Evolutionary conservation across 53 echinoderm and acorn worm genomes (phyloP), one percentile per base, ranked within the genome.

Genomic region (Temnopleurus reevesii): DNA sequence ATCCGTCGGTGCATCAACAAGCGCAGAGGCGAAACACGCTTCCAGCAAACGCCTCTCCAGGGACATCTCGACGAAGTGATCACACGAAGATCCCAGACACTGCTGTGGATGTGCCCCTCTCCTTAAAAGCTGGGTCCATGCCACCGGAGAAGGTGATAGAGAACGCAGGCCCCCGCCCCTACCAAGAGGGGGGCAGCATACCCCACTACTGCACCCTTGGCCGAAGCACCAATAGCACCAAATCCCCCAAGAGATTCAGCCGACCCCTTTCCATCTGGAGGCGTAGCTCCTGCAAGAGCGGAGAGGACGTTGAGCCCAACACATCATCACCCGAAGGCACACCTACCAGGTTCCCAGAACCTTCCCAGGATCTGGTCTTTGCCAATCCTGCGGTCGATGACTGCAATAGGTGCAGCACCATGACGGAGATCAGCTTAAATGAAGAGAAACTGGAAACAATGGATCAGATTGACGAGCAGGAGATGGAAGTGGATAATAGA

Each of bases 121-220:
- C 79, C 9, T 41, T 49, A 4, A 79, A 49, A 46, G 27, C 71
- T n/a, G 71, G 71, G 7, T 55, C 83, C 86, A 35, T 87, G 12
- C 88, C 88, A 1, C 88, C 88, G 8, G 65, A 87, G 35, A 87
- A 66, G 71, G 88, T 87, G 9, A 17, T 87, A n/a, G 51, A 66
- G 38, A 87, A 87, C 15, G 30, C 51, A 1, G 88, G 88, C 4
- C 31, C 88, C 7, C 8, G 18, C 31, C 88, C 88, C 12, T 87
- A 87, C 71, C 88, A 87, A 35, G 88, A 49, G 46, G 86, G 44
- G 43, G 23, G 54, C 5, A 19, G 8, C 33, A 34, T 47, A 5
- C 71, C 71, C n/a, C 71, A 87, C 38, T 87, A 87, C 71, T 87
- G 66, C 66, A 87, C 88, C 8, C 46, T 87, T n/a, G 51, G 35